phyloP scores from a whole-genome alignment of 2,888 invertebrate species.

The Platycheirus albimanus region DNA sequence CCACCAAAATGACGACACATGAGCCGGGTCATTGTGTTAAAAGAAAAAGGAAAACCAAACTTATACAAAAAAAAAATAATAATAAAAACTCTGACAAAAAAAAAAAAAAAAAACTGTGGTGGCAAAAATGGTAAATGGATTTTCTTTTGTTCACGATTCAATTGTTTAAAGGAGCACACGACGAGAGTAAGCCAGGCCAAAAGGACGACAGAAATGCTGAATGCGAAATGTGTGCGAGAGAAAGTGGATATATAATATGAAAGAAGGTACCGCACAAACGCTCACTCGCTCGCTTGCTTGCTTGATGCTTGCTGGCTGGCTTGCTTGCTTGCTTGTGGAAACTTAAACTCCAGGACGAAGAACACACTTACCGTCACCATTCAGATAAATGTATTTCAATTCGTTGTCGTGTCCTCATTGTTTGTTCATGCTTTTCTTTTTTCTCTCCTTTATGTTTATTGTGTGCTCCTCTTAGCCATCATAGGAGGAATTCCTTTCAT shows the following conservation, averaged over 20 bases:
- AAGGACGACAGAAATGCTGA: constrained; percentile 17
- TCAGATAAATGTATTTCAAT: constrained; percentile 72
- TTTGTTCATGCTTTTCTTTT: constrained; percentile 51
- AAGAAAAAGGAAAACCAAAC: constrained; percentile 24
- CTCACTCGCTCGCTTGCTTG: neutral
- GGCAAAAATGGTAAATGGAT: constrained; percentile 65
- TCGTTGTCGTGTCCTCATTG: constrained; percentile 46
- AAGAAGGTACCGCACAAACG: too few relatives aligned
- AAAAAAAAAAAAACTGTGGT: constrained; percentile 33
- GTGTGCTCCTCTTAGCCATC: constrained; percentile 3
- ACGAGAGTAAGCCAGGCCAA: constrained; percentile 7
- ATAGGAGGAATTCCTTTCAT: constrained; percentile 11
- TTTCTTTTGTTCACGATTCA: constrained; percentile 67
- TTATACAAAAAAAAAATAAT: constrained; percentile 6
- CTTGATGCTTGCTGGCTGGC: neutral
- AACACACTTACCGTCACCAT: constrained; percentile 44
- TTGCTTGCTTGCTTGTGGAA: neutral
- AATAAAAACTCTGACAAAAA: neutral
- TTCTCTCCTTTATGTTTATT: constrained; percentile 1
- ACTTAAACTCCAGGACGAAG: constrained; percentile 27
- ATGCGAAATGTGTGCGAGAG: constrained; percentile 36
- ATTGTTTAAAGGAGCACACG: constrained; percentile 60
- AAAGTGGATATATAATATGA: neutral
- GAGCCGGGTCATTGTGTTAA: constrained; percentile 64
- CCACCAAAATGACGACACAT: constrained; percentile 63